These are phyloP conservation scores for Limulus polyphemus DNA, from an alignment of 2,888 invertebrate genomes.

Conservation along the genomic window DNA sequence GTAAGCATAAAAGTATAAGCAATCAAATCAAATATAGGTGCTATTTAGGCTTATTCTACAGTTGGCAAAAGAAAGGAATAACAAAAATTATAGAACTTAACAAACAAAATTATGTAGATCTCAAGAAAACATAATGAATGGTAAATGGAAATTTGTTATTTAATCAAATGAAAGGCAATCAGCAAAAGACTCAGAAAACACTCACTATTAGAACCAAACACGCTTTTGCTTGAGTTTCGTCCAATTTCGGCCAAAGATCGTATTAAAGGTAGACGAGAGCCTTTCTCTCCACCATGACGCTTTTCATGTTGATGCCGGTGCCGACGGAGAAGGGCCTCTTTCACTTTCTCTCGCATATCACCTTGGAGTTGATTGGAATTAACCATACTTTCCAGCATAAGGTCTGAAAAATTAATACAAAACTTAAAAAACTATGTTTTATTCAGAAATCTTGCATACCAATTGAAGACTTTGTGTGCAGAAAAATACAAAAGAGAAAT, in stretches of 20 bases:
- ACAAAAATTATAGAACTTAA: no score
- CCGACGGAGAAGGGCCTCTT: constrained; percentile 66
- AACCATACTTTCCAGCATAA: constrained; percentile 77
- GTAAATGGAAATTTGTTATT: no score
- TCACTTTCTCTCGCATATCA: constrained; percentile 60
- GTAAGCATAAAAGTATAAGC: no score
- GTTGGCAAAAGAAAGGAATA: no score
- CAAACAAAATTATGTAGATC: no score
- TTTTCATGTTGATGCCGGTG: constrained; percentile 88
- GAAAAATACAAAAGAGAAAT: no score
- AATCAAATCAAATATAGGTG: no score
- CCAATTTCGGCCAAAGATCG: constrained; percentile 93
- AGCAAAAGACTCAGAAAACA: constrained; percentile 1
- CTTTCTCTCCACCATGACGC: constrained; percentile 46
- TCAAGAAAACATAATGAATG: no score
- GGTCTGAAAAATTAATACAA: constrained; percentile 43
- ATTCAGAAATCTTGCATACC: no score
- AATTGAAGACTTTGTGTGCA: no score
- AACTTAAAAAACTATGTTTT: not conserved
- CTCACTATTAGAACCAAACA: constrained; percentile 42
- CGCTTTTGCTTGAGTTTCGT: constrained; percentile 83
- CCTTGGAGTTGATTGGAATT: constrained; percentile 57
- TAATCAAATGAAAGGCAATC: no score
- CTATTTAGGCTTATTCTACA: no score
- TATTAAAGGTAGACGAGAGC: constrained; percentile 72